Evolutionary conservation across 1,140 invertebrate species (phyloP), one percentile per base, ranked within the genome.

Genomic region (Euschistus heros): DNA sequence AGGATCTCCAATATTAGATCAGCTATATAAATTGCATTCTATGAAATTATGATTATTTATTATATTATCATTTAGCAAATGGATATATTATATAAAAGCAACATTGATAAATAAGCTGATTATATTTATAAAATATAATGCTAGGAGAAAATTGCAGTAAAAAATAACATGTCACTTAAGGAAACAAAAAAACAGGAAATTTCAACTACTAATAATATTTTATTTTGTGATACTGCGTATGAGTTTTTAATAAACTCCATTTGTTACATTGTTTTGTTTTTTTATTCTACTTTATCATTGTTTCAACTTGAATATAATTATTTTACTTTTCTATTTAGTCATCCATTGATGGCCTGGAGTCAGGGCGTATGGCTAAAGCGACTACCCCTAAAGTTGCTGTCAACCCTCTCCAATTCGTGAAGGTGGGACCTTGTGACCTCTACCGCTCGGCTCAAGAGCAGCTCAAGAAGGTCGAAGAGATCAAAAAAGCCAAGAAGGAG

Each of bases 331-430:
- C 4, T 62, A 47, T 30, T 46, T 30, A 64, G 24, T 59, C 42
- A 30, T 42, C 24, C 20, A 47, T 22, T 50, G 64, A 62, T 22
- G 61, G 47, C 47, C 46, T 50, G 46, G 64, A 42, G 61, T 14
- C 14, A 24, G 62, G 62, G 20, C 52, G 69, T 54, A 67, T 67
- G 14, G 42, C 65, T 20, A 71, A 71, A 64, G 62, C 66, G 10
- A 82, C 80, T 47, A 84, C 87, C 44, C 86, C 87, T 60, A 88
- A 88, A 73, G 87, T 88, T 66, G 86, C 87, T 1, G 83, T 82
- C 62, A 92, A 93, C 76, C 90, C 91, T 46, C 79, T 93, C 71
- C 91, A 94, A 80, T 94, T 93, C 76, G 83, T 94, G 64, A 89
- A 90, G 78, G 86, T 89, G 14, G 88, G 87, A 54, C 89, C 89